Evolutionary conservation across 2,113 vertebrate species (phyloP), one percentile per base, ranked within the genome.

Genomic region (Crotophaga sulcirostris): DNA sequence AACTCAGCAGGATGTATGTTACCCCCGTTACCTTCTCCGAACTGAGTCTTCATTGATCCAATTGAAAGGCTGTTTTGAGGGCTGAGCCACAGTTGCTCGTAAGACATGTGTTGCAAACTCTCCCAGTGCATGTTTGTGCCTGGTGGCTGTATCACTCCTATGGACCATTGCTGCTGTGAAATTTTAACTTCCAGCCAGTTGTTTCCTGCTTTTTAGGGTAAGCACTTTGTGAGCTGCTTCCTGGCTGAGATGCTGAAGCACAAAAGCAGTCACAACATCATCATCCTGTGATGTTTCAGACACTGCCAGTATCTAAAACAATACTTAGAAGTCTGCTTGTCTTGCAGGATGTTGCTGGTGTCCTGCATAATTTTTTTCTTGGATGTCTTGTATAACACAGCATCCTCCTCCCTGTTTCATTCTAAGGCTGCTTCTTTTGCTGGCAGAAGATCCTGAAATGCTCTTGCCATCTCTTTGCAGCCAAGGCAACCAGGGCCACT

Each of bases 381-480:
- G 36, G 47, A 40, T 84, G 26, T 77, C 68, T 75, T 86, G 60
- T 59, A 23, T 84, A 86, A 84, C 56, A 84, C n/a, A 78, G 17
- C 31, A 58, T 64, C 54, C 31, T 86, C 60, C 36, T 90, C 20
- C 21, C 64, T 87, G 6, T 81, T 84, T 89, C n/a, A 29, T 90
- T 87, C 66, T 80, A 26, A 28, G 74, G 25, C 47, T 86, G 18
- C 28, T 81, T n/a, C 52, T 92, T 94, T 84, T 72, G 40, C 58
- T 95, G 67, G 62, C 54, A 89, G 13, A 84, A 77, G 54, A 72
- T 84, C 66, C 77, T 91, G 82, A 95, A 77, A 70, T 93, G 59
- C 58, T 59, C 66, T 52, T 75, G n/a, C 40, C 34, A 84, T 81
- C 47, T 91, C 73, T 75, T 60, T 89, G 74, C 66, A 94, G 52